Evolutionary conservation across 1,140 invertebrate genomes (phyloP), one percentile per base, ranked within the genome.

Genomic region (Sitophilus oryzae): DNA sequence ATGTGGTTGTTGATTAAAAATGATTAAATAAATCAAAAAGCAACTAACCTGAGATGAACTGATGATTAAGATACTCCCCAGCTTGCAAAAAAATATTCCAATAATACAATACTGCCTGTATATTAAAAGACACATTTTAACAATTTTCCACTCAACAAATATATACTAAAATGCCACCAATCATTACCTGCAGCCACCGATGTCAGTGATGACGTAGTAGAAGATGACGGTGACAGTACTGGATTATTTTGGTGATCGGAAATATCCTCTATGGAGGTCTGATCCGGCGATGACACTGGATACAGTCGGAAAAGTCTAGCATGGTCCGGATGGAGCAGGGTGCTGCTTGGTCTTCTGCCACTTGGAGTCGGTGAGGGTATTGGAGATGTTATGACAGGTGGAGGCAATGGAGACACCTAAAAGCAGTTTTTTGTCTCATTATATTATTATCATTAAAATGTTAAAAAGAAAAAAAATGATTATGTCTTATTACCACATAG

Each of bases 261-360:
- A 6, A 71, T 72, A 70, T 79, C 62, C 71, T 77, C 60, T 59
- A 71, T 56, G 66, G 71, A 67, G 66, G 76, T 71, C 66, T 79
- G 59, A 64, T 79, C 63, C 6, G 76, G 65, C 59, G 79, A 73
- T 42, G 69, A 56, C 42, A 76, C 69, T 30, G 78, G 73, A 60
- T 78, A 74, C 10, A 78, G 69, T 54, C 76, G 76, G 2, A 78
- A 71, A 2, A 84, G 68, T 1, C 82, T 71, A 15, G 83, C 83
- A 68, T 84, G 82, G 58, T 85, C 81, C 6, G 83, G 83, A 74
- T 85, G 83, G 15, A 86, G 72, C 0, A 85, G 66, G 2, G 75
- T 69, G 52, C 72, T 74, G 55, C 80, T 83, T 34, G 80, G 79
- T 25, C 81, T 72, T 16, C 80, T 71, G 57, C 75, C 16, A 65